Conservation (phyloP, 1,140 invertebrate species). For the Magallana angulata region DNA sequence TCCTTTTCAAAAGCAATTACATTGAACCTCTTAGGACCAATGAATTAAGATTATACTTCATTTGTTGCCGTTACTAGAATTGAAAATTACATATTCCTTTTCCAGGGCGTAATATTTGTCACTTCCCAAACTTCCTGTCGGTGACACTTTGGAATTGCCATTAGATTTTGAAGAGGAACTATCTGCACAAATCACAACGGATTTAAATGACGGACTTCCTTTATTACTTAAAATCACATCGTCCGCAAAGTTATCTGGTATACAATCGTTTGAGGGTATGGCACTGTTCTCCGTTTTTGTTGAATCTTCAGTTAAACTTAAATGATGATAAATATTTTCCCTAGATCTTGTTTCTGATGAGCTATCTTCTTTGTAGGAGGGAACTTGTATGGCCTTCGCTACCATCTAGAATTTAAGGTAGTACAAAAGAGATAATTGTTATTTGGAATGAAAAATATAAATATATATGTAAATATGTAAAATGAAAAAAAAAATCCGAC, state of each 20-base stretch:
- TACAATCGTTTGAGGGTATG: background rate
- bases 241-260: background rate
- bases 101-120: background rate
- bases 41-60: no score
- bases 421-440: no score
- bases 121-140: background rate
- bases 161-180: background rate
- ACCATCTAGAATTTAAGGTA: background rate
- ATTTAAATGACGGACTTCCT: conserved; percentile 12
- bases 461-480: no score
- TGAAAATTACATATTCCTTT: conserved; percentile 4
- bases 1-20: no score
- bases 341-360: background rate
- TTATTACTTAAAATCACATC: background rate
- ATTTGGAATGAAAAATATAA: no score
- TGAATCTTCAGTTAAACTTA: background rate
- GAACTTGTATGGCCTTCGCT: background rate
- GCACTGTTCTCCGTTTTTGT: background rate
- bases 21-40: no score
- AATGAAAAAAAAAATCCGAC: no score
- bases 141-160: background rate
- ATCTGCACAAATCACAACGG: background rate
- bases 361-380: background rate
- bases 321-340: background rate
- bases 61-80: no score